Evolutionary conservation across 2,888 invertebrate species (phyloP), one percentile per base, ranked within the genome.

Genomic region (Junonia oenone): DNA sequence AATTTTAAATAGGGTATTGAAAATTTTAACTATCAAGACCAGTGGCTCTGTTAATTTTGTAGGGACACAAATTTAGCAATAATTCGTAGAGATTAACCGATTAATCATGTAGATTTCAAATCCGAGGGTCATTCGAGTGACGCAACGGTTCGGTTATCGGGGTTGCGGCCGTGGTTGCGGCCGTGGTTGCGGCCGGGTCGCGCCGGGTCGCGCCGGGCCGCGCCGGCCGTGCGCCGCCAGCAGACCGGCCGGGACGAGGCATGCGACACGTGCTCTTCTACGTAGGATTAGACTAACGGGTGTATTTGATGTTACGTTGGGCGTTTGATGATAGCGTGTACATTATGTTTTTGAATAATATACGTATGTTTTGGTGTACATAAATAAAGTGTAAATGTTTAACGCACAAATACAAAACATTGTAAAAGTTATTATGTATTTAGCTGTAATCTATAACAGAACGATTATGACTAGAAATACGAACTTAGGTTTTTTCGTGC

Each of bases 311-410:
- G 71, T 84, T 86, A 73, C 59, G 76, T 83, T 86, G 72, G 72
- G 78, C 61, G 77, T 86, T 85, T 73, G 79, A 74, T 82, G 81
- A 83, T 86, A 83, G 84, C 69, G 75, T 81, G 77, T 81, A 79
- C 67, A 81, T 83, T 87, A 78, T 78, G 80, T 84, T 86, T 83
- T 82, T 76, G 73, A 82, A 79, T 84, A 79, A 84, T 84, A 84
- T 85, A 85, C 78, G 85, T 88, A 87, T 87, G 82, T 85, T 86
- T 89, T 86, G 86, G 78, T 90, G 90, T 90, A 90, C 81, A 90
- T 90, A 90, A 85, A 85, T 89, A 88, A 89, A 77, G 81, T 87
- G 83, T 89, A 89, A 88, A 88, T 87, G 87, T 89, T 87, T 87
- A 90, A 90, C 90, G 90, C 90, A 90, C 90, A 90, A 90, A 86